These are phyloP conservation scores for Apteryx mantelli DNA, from an alignment of 2,113 vertebrate species.

Conservation along the genomic window DNA sequence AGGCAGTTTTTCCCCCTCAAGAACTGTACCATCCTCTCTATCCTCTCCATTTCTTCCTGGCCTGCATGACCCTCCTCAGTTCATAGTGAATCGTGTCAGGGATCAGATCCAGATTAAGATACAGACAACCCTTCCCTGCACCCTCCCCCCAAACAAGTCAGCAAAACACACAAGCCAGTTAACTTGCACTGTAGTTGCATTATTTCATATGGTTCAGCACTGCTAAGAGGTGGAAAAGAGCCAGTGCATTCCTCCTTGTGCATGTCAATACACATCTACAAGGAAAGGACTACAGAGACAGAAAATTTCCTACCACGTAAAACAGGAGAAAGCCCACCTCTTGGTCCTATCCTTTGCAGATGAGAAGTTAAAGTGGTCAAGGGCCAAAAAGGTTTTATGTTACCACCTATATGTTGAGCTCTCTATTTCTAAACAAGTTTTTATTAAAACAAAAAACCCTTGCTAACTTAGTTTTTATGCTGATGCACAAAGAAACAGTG, in stretches of 20 bases:
- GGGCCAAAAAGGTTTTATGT: not conserved
- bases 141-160: not conserved
- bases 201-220: not conserved
- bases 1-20: not conserved
- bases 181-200: not conserved
- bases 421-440: not conserved
- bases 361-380: not conserved
- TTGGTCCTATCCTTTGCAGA: not conserved
- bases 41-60: not conserved
- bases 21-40: not conserved
- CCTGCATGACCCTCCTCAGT: not conserved
- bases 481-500: not conserved
- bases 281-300: not conserved
- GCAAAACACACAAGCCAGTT: accelerated
- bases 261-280: not conserved
- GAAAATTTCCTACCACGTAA: not conserved
- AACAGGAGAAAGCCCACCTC: not conserved
- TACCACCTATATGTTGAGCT: not conserved
- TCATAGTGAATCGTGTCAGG: not conserved
- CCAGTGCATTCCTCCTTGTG: not conserved
- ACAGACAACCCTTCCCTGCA: not conserved
- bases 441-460: not conserved
- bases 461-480: not conserved
- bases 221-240: not conserved
- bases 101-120: not conserved